These are phyloP conservation scores for Podotricha telesiphe DNA, from an alignment of 2,888 invertebrate species.

Conservation along the genomic window DNA sequence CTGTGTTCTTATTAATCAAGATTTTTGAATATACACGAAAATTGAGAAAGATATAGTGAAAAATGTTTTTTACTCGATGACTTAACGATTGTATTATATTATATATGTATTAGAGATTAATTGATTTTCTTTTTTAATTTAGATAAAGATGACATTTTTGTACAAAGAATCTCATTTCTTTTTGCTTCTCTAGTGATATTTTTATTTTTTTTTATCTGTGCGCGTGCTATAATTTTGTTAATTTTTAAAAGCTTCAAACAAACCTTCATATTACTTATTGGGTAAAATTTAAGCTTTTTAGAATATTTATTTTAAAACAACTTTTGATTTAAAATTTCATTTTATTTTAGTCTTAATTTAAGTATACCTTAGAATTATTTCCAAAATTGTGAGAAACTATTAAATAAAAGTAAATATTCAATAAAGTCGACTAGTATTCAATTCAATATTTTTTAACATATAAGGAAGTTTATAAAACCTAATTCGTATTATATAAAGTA, in stretches of 20 bases:
- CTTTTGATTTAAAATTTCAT: neutral
- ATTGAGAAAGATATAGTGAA: neutral
- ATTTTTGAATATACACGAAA: neutral
- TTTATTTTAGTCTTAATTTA: neutral
- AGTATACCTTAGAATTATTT: neutral
- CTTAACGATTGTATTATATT: neutral
- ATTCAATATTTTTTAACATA: slow-evolving; percentile 45
- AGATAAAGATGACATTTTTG: neutral
- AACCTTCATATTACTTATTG: neutral
- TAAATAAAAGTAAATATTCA: neutral
- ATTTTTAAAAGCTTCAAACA: neutral
- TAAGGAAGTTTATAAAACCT: slow-evolving; percentile 32
- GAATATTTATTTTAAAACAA: neutral
- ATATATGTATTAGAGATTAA: neutral
- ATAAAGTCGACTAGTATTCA: too few relatives aligned
- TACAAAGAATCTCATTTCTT: neutral
- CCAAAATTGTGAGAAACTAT: neutral
- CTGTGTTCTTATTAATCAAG: neutral
- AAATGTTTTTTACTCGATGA: neutral
- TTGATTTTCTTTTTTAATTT: neutral
- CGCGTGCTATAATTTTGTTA: neutral
- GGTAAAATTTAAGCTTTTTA: neutral
- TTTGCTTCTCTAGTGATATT: neutral
- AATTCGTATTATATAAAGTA: slow-evolving; percentile 20
- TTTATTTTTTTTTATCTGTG: neutral